Conservation (phyloP, 2,113 vertebrate genomes). For the Empidonax alnorum region DNA sequence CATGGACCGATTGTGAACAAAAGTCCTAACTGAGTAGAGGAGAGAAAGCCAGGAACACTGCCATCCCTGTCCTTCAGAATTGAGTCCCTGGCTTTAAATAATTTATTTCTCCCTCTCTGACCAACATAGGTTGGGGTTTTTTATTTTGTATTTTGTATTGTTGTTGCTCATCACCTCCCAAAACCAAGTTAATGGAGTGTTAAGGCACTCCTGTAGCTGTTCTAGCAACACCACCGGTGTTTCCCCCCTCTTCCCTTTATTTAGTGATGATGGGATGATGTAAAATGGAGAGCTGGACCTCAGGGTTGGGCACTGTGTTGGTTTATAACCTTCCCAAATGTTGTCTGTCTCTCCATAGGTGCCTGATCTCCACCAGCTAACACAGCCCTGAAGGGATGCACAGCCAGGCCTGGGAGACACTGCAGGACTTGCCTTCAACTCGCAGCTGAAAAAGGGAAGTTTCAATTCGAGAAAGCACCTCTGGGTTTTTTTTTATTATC, state of each 20-base stretch:
- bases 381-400: constrained; percentile 58
- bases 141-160: neutral
- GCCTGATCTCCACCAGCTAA: constrained; percentile 77
- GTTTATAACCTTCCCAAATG: neutral
- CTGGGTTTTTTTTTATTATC: neutral
- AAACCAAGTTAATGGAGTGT: neutral
- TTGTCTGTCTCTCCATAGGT: constrained; percentile 71
- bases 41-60: neutral
- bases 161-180: fast-evolving
- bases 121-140: neutral
- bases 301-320: neutral
- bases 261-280: neutral
- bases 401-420: constrained; percentile 61
- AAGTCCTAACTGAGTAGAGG: neutral
- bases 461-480: constrained; percentile 29
- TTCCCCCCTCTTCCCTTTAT: neutral
- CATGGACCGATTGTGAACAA: neutral
- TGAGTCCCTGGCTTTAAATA: neutral
- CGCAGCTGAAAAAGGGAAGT: constrained; percentile 48
- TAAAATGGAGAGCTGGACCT: neutral
- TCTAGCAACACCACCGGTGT: neutral
- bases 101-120: neutral
- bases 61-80: neutral
- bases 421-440: constrained; percentile 54
- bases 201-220: neutral